phyloP scores from a whole-genome alignment of 2,797 vertebrate genomes.

The Scolopax bukidnonensis region DNA sequence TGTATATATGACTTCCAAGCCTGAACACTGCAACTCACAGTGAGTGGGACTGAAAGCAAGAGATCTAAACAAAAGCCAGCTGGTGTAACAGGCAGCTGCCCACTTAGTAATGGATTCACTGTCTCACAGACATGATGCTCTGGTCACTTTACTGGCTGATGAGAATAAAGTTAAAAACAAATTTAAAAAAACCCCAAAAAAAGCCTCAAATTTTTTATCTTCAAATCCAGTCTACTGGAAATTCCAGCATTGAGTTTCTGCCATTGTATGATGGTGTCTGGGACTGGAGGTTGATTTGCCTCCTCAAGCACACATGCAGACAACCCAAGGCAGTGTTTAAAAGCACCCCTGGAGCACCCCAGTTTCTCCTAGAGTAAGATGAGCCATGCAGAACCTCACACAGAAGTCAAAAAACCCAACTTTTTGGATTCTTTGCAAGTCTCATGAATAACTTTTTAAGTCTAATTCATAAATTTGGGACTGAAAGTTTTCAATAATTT shows the following conservation, averaged over 20 bases:
- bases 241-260: background rate
- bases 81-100: background rate
- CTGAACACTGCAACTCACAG: background rate
- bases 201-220: background rate
- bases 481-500: background rate
- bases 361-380: background rate
- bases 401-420: background rate
- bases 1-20: background rate
- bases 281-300: background rate
- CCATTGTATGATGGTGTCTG: background rate
- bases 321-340: background rate
- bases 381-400: background rate
- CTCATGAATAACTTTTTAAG: background rate
- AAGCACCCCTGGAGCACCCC: background rate
- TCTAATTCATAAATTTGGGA: background rate
- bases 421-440: background rate
- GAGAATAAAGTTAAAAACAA: background rate
- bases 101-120: background rate
- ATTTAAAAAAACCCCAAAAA: background rate
- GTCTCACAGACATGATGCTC: background rate
- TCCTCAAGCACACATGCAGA: background rate
- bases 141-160: background rate
- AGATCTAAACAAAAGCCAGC: background rate
- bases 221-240: background rate
- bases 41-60: background rate